Evolutionary conservation across 2,888 invertebrate species (phyloP).

Genomic region (Pseudococcus viburni): DNA sequence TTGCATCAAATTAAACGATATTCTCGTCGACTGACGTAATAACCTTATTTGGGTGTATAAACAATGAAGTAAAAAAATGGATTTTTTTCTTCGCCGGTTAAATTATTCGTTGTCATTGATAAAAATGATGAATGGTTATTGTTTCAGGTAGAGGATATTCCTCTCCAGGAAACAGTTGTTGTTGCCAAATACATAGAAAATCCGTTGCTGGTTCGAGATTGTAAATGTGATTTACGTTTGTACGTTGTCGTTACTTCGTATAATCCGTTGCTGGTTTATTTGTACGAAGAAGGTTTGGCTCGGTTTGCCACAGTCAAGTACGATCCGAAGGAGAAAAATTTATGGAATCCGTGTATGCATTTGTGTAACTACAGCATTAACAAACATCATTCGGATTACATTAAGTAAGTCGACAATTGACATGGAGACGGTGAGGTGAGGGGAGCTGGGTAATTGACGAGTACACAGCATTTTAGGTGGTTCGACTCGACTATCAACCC

Average conservation of each 20-base stretch:
- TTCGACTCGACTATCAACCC: too few species aligned
- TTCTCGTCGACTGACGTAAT: neutral
- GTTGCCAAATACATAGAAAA: conserved; percentile 91
- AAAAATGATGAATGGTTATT: conserved; percentile 40
- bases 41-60: neutral
- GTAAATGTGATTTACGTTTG: conserved; percentile 95
- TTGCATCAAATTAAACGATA: neutral
- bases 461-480: too few species aligned
- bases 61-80: neutral
- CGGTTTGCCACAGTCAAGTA: conserved; percentile 96
- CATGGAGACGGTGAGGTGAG: too few species aligned
- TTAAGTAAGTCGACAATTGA: conserved; percentile 79
- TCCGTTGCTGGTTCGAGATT: conserved; percentile 89
- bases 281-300: conserved; percentile 96
- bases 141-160: conserved; percentile 88
- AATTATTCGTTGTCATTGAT: conserved; percentile 9
- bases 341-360: conserved; percentile 97
- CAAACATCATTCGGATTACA: conserved; percentile 95
- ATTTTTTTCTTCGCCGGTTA: neutral
- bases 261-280: conserved; percentile 92
- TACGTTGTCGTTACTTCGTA: conserved; percentile 96
- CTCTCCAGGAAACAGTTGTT: conserved; percentile 90
- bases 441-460: neutral
- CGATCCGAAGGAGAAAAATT: conserved; percentile 89
- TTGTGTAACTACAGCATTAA: conserved; percentile 98